Evolutionary conservation across 2,797 vertebrate genomes (phyloP).

Genomic region (Ceryle rudis): DNA sequence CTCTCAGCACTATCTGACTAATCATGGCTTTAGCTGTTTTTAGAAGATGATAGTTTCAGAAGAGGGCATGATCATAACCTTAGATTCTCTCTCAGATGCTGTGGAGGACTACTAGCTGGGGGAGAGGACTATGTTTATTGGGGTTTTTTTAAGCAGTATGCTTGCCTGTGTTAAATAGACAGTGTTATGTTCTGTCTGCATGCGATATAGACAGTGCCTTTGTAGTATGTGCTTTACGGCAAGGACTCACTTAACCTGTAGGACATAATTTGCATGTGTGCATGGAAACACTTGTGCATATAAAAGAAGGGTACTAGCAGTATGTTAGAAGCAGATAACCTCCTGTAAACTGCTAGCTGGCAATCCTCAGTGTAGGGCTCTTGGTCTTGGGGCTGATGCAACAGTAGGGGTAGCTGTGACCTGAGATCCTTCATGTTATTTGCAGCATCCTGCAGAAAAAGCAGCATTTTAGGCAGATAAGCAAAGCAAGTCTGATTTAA

Average conservation of each 20-base stretch:
- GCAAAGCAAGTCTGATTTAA: neutral
- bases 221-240: neutral
- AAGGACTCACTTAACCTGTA: neutral
- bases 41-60: neutral
- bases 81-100: neutral
- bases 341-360: neutral
- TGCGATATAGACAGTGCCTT: neutral
- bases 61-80: neutral
- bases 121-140: neutral
- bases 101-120: neutral
- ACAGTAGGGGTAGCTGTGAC: rapidly evolving
- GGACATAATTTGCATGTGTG: neutral
- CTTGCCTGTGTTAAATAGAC: neutral
- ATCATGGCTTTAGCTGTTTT: neutral
- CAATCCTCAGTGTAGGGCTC: neutral
- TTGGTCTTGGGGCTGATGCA: neutral
- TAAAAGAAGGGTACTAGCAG: neutral
- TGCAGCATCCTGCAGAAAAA: neutral
- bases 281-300: neutral
- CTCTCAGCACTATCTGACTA: neutral
- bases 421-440: neutral
- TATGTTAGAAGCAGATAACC: neutral
- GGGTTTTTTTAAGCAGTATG: rapidly evolving
- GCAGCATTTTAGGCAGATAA: neutral
- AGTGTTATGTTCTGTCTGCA: neutral